These are phyloP conservation scores for Mus spicilegus DNA, from an alignment of 2,113 vertebrate species.

Conservation along the genomic window DNA sequence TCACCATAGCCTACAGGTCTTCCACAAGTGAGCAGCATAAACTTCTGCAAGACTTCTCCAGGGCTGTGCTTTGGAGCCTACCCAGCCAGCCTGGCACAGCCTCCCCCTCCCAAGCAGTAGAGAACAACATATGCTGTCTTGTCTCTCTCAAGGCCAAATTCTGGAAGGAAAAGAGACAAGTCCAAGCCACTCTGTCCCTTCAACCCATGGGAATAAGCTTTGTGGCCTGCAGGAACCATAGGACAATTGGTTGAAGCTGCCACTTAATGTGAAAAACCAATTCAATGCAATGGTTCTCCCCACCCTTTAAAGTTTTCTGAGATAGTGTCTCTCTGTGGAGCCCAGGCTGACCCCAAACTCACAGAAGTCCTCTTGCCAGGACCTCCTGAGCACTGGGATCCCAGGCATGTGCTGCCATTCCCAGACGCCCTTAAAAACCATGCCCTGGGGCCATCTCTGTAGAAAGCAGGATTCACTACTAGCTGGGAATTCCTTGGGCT, in stretches of 20 bases:
- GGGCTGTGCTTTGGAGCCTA: neutral
- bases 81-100: neutral
- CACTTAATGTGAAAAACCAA: neutral
- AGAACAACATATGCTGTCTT: neutral
- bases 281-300: neutral
- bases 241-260: neutral
- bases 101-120: neutral
- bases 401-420: neutral
- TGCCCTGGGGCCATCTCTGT: neutral
- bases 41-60: neutral
- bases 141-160: neutral
- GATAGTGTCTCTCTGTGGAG: neutral
- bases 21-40: neutral
- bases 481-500: neutral
- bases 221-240: neutral
- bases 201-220: neutral
- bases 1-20: neutral
- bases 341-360: neutral
- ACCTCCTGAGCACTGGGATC: neutral
- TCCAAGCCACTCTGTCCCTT: neutral
- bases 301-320: neutral
- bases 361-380: neutral
- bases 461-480: neutral
- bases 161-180: neutral
- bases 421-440: neutral